These are phyloP conservation scores for Aphaenogaster rudis DNA, from an alignment of 1,140 invertebrate genomes.

Conservation along the genomic window DNA sequence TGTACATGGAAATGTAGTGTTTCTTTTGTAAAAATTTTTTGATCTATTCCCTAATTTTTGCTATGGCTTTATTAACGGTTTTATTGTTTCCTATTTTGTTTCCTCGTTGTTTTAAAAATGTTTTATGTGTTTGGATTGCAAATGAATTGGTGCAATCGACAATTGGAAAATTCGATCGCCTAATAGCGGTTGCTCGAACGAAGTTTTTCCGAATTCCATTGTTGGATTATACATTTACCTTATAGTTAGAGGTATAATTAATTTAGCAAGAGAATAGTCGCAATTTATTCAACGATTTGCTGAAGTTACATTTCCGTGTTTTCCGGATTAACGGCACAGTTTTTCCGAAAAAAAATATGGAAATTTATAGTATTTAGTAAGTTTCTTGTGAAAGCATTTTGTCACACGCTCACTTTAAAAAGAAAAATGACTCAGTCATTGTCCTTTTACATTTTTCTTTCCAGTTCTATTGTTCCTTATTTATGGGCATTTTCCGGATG, in stretches of 20 bases:
- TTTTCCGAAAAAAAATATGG: background rate
- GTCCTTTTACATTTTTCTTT: too few species aligned
- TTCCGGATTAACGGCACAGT: background rate
- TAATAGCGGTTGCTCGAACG: background rate
- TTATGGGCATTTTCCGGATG: too few species aligned
- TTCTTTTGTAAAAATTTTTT: background rate
- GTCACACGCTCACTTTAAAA: too few species aligned
- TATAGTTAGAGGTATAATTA: background rate
- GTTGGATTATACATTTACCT: conserved; percentile 5
- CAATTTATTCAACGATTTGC: background rate
- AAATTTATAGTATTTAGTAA: background rate
- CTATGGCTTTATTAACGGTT: background rate
- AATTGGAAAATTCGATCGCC: background rate
- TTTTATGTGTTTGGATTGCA: background rate
- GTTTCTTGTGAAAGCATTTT: background rate
- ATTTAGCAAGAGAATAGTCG: background rate
- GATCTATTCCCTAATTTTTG: background rate
- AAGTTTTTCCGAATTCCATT: background rate
- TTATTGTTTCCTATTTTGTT: background rate
- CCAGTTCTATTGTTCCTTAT: too few species aligned
- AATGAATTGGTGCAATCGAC: background rate
- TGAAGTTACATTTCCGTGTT: background rate
- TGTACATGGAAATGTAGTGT: background rate
- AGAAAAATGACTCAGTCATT: too few species aligned
- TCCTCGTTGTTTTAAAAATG: background rate